phyloP scores from a whole-genome alignment of 2,888 invertebrate genomes.

The Campopleginae sp. region DNA sequence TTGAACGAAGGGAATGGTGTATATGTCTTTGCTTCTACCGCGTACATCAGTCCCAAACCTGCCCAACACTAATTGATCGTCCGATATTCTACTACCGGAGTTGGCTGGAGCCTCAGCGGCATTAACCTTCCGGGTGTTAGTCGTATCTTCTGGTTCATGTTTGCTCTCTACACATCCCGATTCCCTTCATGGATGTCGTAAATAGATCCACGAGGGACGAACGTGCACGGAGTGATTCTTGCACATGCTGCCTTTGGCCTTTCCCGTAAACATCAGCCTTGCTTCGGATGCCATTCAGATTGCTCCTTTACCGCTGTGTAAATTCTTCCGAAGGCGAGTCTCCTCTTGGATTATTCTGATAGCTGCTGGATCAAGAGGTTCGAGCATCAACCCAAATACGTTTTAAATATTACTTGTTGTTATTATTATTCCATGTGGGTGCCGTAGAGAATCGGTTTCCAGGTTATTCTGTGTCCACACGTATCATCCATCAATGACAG shows the following conservation, averaged over 20 bases:
- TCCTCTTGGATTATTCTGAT: slow-evolving; percentile 79
- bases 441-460: not conserved
- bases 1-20: slow-evolving; percentile 28
- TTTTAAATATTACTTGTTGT: slow-evolving; percentile 79
- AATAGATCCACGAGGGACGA: slow-evolving; percentile 69
- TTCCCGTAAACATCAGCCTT: slow-evolving; percentile 24
- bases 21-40: slow-evolving; percentile 11
- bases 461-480: not conserved
- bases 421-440: slow-evolving; percentile 78
- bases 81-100: slow-evolving; percentile 57
- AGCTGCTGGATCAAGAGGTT: slow-evolving; percentile 79
- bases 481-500: not conserved
- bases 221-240: slow-evolving; percentile 37
- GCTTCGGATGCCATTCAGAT: slow-evolving; percentile 5
- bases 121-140: slow-evolving; percentile 59
- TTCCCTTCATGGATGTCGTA: slow-evolving; percentile 51
- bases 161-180: slow-evolving; percentile 38
- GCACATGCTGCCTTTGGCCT: slow-evolving; percentile 35
- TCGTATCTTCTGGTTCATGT: slow-evolving; percentile 15
- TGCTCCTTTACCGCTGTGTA: not conserved
- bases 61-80: slow-evolving; percentile 62
- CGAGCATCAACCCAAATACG: slow-evolving; percentile 21
- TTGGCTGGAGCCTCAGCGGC: slow-evolving; percentile 52
- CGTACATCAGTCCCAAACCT: slow-evolving; percentile 34
- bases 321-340: slow-evolving; percentile 22